phyloP scores from a whole-genome alignment of 2,888 invertebrate species.

The Orchesellides sinensis region DNA sequence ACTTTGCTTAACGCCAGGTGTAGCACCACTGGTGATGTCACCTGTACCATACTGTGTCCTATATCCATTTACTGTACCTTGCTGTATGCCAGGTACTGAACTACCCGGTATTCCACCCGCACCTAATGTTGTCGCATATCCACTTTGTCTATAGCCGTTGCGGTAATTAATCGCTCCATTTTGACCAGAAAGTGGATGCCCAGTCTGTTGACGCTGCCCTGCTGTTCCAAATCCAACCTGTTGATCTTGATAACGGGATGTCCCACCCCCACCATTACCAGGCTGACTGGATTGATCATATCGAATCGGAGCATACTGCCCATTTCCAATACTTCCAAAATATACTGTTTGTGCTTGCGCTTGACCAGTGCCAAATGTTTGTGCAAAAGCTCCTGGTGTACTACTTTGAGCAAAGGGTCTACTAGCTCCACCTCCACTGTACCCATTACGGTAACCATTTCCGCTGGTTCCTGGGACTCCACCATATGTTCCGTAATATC shows the following conservation, averaged over 20 bases:
- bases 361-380: constrained; percentile 52
- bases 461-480: neutral
- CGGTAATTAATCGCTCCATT: neutral
- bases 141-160: no score
- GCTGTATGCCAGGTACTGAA: no score
- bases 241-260: constrained; percentile 33
- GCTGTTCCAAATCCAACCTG: constrained; percentile 13
- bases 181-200: neutral
- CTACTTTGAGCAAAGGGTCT: constrained; percentile 31
- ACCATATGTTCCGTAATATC: neutral
- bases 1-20: no score
- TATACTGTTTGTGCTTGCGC: constrained; percentile 64
- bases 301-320: constrained; percentile 26
- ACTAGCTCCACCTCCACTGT: constrained; percentile 7
- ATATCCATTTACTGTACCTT: neutral
- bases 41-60: neutral
- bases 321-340: constrained; percentile 47
- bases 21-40: no score
- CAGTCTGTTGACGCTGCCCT: constrained; percentile 11
- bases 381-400: constrained; percentile 42
- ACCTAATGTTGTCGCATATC: no score
- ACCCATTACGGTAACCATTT: neutral
- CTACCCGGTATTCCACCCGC: no score
- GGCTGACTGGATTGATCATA: constrained; percentile 49
- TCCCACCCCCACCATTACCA: neutral